A percentile compares a stretch with the other conserved stretches of the same genome.
Conservation (phyloP, 2,888 invertebrate species). For the Acholoe squamosa region DNA sequence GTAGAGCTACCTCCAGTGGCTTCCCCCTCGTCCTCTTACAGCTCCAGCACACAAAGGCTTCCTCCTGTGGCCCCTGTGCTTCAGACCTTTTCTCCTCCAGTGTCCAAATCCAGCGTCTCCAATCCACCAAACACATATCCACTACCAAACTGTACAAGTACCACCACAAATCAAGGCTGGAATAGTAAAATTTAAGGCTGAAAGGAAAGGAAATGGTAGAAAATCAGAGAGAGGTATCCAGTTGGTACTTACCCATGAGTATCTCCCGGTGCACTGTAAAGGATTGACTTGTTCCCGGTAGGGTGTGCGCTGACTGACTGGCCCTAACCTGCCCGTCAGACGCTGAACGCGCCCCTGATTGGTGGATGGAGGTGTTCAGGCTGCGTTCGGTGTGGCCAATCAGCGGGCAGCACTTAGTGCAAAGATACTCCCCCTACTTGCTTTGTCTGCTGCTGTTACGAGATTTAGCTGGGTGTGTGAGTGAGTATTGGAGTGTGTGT, state of each 20-base stretch:
- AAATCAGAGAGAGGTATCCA: neutral
- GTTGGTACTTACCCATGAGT: conserved; percentile 38
- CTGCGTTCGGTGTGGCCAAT: neutral
- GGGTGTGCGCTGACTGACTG: conserved; percentile 29
- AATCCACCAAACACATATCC: conserved; percentile 6
- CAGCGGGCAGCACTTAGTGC: neutral
- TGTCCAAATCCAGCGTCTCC: neutral
- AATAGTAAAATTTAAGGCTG: neutral
- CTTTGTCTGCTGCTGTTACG: conserved; percentile 16
- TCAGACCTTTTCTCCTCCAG: neutral
- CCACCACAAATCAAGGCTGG: neutral
- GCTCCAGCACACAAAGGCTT: neutral
- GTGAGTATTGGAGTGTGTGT: no score
- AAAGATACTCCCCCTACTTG: neutral
- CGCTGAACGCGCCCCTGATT: neutral
- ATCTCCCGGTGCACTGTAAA: conserved; percentile 30
- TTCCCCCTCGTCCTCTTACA: neutral
- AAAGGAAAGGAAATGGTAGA: neutral
- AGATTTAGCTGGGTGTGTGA: no score
- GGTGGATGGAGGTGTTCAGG: conserved; percentile 33
- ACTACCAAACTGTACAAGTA: neutral
- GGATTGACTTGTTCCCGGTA: conserved; percentile 54
- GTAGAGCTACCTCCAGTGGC: neutral
- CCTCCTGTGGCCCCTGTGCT: neutral
- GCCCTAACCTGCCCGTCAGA: conserved; percentile 45